phyloP scores from a whole-genome alignment of 2,113 vertebrate genomes.

The Leucoraja erinaceus region DNA sequence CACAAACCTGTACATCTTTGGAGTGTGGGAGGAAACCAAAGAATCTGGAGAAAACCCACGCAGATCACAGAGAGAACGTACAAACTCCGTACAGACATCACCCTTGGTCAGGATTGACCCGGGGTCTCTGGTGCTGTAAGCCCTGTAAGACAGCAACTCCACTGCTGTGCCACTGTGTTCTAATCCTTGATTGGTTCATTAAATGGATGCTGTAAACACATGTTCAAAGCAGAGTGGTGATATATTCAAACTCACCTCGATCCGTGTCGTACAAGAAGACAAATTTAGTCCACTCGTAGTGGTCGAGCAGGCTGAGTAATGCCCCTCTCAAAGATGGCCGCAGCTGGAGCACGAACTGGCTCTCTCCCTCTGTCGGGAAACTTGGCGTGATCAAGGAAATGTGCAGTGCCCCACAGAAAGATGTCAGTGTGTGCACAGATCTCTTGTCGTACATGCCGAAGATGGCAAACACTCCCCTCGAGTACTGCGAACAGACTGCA shows the following conservation, averaged over 20 bases:
- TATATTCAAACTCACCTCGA: constrained; percentile 66
- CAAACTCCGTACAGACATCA: too few relatives aligned
- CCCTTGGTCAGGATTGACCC: too few relatives aligned
- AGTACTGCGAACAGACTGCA: constrained; percentile 96
- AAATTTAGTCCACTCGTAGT: constrained; percentile 92
- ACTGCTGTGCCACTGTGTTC: too few relatives aligned
- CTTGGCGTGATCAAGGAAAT: constrained; percentile 95
- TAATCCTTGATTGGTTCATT: neutral
- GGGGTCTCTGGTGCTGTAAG: too few relatives aligned
- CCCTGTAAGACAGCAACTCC: too few relatives aligned
- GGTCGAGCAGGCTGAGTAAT: constrained; percentile 82
- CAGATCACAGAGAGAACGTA: too few relatives aligned
- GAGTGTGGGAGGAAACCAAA: too few relatives aligned
- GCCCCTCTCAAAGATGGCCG: constrained; percentile 85
- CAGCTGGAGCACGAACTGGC: constrained; percentile 92
- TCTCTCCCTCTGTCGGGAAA: constrained; percentile 90
- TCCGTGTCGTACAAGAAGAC: constrained; percentile 97
- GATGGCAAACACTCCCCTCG: constrained; percentile 94
- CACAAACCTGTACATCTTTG: too few relatives aligned
- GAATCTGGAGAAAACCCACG: too few relatives aligned
- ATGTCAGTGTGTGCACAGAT: constrained; percentile 94
- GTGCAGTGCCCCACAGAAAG: constrained; percentile 96
- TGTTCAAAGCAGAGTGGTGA: neutral
- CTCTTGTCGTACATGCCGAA: constrained; percentile 98
- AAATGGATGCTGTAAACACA: constrained; percentile 23